Conservation (phyloP, 2,113 vertebrate genomes). For the Panurus biarmicus region DNA sequence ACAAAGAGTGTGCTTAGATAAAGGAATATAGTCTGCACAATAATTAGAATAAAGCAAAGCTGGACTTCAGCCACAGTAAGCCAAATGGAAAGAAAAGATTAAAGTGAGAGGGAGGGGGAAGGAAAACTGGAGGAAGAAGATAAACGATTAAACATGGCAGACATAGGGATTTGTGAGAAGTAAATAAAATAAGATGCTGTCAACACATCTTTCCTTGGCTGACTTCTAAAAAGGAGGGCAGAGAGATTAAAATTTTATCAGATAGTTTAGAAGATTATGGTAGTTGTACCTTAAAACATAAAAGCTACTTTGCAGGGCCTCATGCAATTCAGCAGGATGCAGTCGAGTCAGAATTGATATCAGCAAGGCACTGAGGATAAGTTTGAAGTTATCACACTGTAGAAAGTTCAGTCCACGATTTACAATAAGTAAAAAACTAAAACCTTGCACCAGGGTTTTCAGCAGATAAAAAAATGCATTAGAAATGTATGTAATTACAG, state of each 20-base stretch:
- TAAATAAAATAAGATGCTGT: slow-evolving; percentile 34
- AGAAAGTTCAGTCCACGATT: not conserved
- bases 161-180: slow-evolving; percentile 8
- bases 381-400: not conserved
- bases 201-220: slow-evolving; percentile 15
- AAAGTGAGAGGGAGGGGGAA: not conserved
- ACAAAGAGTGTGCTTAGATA: slow-evolving; percentile 7
- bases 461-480: slow-evolving; percentile 37
- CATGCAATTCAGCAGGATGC: slow-evolving; percentile 17
- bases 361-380: not conserved
- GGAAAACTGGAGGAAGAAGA: slow-evolving; percentile 9
- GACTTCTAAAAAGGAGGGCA: slow-evolving; percentile 28
- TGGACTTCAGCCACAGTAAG: not conserved
- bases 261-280: slow-evolving; percentile 19
- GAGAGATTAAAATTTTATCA: slow-evolving; percentile 53
- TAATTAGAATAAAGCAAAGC: slow-evolving; percentile 21
- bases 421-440: not conserved
- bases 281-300: slow-evolving; percentile 42
- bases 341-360: not conserved
- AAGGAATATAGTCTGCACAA: not conserved
- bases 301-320: slow-evolving; percentile 23
- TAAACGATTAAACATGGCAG: slow-evolving; percentile 29
- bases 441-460: not conserved
- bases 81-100: not conserved
- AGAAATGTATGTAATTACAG: slow-evolving; percentile 30